Percentiles rank a stretch among this genome's conserved stretches.
phyloP scores from a whole-genome alignment of 2,888 invertebrate genomes.

The Eupithecia tripunctaria region DNA sequence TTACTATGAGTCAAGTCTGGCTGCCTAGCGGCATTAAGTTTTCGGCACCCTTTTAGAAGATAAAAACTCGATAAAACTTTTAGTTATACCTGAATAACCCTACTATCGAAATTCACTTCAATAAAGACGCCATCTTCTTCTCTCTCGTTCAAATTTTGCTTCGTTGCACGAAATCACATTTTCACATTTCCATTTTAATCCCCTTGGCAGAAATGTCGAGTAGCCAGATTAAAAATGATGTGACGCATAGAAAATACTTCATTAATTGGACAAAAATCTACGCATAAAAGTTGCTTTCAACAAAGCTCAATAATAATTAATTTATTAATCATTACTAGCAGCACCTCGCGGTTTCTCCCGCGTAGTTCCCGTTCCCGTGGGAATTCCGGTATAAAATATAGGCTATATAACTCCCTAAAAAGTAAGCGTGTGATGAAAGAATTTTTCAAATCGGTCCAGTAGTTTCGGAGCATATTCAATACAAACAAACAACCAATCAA shows the following conservation, averaged over 20 bases:
- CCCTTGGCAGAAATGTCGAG: conserved; percentile 42
- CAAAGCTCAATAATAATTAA: too few relatives aligned
- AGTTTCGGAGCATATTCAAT: too few relatives aligned
- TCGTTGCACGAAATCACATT: conserved; percentile 43
- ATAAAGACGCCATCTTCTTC: conserved; percentile 5
- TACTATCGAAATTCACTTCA: conserved; percentile 18
- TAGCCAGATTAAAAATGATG: conserved; percentile 33
- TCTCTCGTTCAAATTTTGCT: conserved; percentile 43
- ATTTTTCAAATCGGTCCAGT: too few relatives aligned
- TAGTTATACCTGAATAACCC: neutral
- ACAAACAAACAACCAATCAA: too few relatives aligned
- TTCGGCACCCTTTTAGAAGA: neutral
- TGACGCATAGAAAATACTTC: neutral
- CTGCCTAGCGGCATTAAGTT: neutral
- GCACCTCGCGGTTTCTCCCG: too few relatives aligned
- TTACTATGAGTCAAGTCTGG: neutral
- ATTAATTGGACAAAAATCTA: neutral
- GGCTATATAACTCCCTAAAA: too few relatives aligned
- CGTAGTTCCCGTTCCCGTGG: too few relatives aligned
- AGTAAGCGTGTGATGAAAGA: too few relatives aligned
- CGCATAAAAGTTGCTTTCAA: too few relatives aligned
- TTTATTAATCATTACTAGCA: too few relatives aligned
- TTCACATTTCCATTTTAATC: conserved; percentile 44
- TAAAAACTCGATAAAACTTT: conserved; percentile 2
- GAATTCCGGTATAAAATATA: too few relatives aligned